Evolutionary conservation across 2,888 invertebrate species (phyloP), one percentile per base, ranked within the genome.

Genomic region (Pterostichus madidus): DNA sequence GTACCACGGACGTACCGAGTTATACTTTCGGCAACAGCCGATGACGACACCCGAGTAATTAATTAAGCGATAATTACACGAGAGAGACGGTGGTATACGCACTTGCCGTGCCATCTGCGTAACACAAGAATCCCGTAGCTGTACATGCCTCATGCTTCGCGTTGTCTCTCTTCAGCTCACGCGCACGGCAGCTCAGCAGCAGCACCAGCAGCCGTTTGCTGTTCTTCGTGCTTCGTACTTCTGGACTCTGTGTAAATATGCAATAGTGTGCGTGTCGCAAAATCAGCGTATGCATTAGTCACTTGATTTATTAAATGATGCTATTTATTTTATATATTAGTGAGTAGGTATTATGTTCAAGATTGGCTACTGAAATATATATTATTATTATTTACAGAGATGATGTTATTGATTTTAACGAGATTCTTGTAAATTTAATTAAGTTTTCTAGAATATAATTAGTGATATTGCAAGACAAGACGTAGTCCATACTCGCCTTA

Each of bases 31-130:
- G 80, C 80, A 80, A 80, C 56, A 53, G 56, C 49, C 71, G 83
- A 84, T 84, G 84, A 85, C 85, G 86, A 86, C 86, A 86, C 85
- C 84, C 71, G 84, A 83, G 86, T 86, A 86, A 86, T 86, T 87
- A 87, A 87, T 87, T 87, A 86, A 86, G 85, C 85, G 85, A 86
- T 86, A 86, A 86, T 86, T 86, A 86, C 85, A 80, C 73, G 73
- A 86, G 84, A 84, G 85, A 86, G 85, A 86, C 76, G 83, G 84
- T n/a, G 35, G 24, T 71, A 73, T 71, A 71, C 71, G 56, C 80
- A 56, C 73, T 39, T 49, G 44, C 53, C 35, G 35, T 35, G 64
- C 75, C 75, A 75, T 49, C 75, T 52, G 75, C 75, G 75, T 75
- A 75, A 75, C 52, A 75, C 75, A 31, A 75, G 64, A 35, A 11